Percentiles rank a stretch among this genome's conserved stretches.
These are phyloP conservation scores for Hyposoter dolosus DNA, from an alignment of 2,888 invertebrate species.

Conservation along the genomic window DNA sequence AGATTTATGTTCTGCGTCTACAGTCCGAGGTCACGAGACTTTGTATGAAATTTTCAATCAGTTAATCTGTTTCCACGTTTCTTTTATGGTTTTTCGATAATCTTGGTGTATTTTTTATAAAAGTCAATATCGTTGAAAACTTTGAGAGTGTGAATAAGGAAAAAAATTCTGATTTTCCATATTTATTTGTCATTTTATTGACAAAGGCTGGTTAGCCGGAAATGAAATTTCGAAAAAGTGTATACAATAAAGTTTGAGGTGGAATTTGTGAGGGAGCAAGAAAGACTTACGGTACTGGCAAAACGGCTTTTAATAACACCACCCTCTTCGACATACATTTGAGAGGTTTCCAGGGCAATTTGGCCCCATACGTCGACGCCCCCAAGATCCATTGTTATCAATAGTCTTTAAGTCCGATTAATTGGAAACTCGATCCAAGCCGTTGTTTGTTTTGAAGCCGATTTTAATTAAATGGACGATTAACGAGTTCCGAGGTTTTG, in stretches of 20 bases:
- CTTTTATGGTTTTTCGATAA: neutral
- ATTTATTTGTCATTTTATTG: neutral
- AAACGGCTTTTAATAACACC: conserved; percentile 92
- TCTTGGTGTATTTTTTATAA: neutral
- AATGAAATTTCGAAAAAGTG: conserved; percentile 6
- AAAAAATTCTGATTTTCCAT: neutral
- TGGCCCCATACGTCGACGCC: conserved; percentile 94
- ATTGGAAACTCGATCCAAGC: conserved; percentile 1
- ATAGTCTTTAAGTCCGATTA: conserved; percentile 29
- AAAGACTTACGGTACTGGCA: conserved; percentile 91
- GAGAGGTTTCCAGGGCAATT: conserved; percentile 94
- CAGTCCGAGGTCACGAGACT: neutral
- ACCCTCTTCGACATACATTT: conserved; percentile 93
- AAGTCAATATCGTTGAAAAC: neutral
- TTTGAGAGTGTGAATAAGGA: neutral
- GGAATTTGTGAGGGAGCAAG: conserved; percentile 4
- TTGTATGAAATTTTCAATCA: neutral
- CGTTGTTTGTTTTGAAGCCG: neutral
- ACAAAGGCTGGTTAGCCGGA: neutral
- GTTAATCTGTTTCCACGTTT: neutral
- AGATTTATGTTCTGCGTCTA: neutral
- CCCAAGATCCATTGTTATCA: conserved; percentile 88
- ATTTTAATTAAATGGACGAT: neutral
- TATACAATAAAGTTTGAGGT: neutral
- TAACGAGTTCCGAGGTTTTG: neutral